These are phyloP conservation scores for Neosalanx taihuensis DNA, from an alignment of 2,797 vertebrate species.

Conservation along the genomic window DNA sequence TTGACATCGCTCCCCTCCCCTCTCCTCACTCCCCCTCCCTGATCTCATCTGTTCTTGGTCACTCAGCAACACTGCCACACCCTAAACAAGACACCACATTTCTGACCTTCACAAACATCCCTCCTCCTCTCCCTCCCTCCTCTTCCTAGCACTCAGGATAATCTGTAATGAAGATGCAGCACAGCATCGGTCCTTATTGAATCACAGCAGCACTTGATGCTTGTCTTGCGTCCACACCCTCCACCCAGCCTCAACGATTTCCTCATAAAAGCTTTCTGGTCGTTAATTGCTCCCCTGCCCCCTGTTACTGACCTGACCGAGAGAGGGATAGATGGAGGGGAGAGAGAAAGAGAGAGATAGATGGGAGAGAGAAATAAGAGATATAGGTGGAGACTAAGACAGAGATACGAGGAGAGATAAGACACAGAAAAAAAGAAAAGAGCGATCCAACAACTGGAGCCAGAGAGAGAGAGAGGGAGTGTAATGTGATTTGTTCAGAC, in stretches of 20 bases:
- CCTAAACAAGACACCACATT: too few species aligned
- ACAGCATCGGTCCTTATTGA: slow-evolving; percentile 41
- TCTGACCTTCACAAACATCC: too few species aligned
- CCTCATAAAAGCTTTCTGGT: slow-evolving; percentile 70
- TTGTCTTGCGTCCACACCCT: slow-evolving; percentile 45
- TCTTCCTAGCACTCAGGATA: too few species aligned
- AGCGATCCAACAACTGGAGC: background rate
- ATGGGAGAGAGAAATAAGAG: background rate
- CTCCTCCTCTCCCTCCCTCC: too few species aligned
- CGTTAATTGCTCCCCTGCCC: slow-evolving; percentile 61
- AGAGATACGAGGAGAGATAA: background rate
- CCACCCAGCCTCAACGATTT: slow-evolving; percentile 56
- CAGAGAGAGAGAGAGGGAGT: background rate
- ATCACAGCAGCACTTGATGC: slow-evolving; percentile 48
- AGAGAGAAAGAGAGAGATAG: background rate
- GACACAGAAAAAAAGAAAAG: background rate
- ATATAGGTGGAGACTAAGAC: background rate
- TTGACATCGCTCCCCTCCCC: background rate
- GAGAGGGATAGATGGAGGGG: slow-evolving; percentile 5
- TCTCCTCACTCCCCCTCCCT: background rate
- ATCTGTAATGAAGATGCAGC: background rate
- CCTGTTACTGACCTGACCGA: slow-evolving; percentile 45
- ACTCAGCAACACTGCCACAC: too few species aligned
- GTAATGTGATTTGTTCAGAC: background rate
- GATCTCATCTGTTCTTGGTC: too few species aligned